A percentile compares a stretch with the other conserved stretches of the same genome.
Evolutionary conservation across 2,797 vertebrate species (phyloP).

Genomic region (Xenentodon cancila): DNA sequence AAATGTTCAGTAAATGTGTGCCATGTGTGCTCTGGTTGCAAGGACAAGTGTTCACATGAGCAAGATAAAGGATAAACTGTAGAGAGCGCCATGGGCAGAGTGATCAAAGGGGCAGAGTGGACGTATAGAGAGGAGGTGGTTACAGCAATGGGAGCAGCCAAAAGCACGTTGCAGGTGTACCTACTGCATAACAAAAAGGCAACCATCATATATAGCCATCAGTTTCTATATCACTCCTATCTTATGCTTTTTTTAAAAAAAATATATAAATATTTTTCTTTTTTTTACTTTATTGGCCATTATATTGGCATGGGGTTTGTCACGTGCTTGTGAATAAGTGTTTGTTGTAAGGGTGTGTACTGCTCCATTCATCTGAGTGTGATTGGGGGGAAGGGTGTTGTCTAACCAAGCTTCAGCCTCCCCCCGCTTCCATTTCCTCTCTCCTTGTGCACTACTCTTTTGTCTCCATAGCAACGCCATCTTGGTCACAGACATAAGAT

Average conservation of each 20-base stretch:
- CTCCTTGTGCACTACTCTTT: slow-evolving; percentile 57
- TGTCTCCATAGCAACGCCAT: slow-evolving; percentile 74
- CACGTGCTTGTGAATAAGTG: slow-evolving; percentile 5
- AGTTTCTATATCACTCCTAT: not conserved
- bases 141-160: slow-evolving; percentile 22
- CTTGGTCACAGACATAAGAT: slow-evolving; percentile 44
- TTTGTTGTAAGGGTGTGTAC: slow-evolving; percentile 30
- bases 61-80: not conserved
- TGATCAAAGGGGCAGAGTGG: slow-evolving; percentile 6
- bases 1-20: slow-evolving; percentile 12
- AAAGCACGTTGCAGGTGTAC: slow-evolving; percentile 31
- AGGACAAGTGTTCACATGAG: too few relatives aligned
- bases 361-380: slow-evolving; percentile 34
- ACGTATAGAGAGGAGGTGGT: slow-evolving; percentile 7
- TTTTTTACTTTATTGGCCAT: not conserved
- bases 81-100: slow-evolving; percentile 15
- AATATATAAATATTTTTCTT: too few relatives aligned
- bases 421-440: slow-evolving; percentile 29
- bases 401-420: slow-evolving; percentile 52
- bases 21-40: too few relatives aligned
- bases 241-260: slow-evolving; percentile 1
- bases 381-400: slow-evolving; percentile 68
- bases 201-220: slow-evolving; percentile 6
- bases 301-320: slow-evolving; percentile 6
- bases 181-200: slow-evolving; percentile 56